Conservation (phyloP, 1,140 invertebrate genomes). For the Leptopilina boulardi region DNA sequence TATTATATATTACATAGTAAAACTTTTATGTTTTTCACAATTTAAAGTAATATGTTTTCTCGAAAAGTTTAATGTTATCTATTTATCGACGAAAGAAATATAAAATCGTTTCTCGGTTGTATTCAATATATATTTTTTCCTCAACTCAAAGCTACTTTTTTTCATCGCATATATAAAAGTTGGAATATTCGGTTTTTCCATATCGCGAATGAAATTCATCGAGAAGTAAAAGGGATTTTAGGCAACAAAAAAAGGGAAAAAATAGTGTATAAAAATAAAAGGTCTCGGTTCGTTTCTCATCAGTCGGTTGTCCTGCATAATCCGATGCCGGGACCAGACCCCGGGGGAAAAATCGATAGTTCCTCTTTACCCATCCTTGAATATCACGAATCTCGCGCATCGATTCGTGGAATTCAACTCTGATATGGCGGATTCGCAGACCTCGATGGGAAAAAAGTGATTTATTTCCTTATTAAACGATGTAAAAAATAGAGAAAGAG, state of each 20-base stretch:
- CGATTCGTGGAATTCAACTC: background rate
- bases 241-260: too few species aligned
- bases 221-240: background rate
- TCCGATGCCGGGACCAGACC: background rate
- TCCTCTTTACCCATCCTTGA: background rate
- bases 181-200: background rate
- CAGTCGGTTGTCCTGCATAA: background rate
- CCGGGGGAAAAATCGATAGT: conserved; percentile 4
- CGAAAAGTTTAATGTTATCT: too few species aligned
- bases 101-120: too few species aligned
- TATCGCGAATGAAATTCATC: background rate
- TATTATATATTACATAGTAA: too few species aligned
- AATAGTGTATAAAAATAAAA: conserved; percentile 7
- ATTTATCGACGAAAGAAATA: too few species aligned
- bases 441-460: background rate
- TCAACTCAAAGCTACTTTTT: background rate
- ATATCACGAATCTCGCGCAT: conserved; percentile 4
- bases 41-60: too few species aligned
- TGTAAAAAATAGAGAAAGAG: background rate
- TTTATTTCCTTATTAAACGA: conserved; percentile 1
- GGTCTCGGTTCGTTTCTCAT: conserved; percentile 8
- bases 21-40: too few species aligned
- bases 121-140: background rate
- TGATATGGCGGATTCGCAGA: background rate
- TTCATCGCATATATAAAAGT: background rate